phyloP scores from a whole-genome alignment of 2,888 invertebrate genomes.

The Lepidochitona cinerea region DNA sequence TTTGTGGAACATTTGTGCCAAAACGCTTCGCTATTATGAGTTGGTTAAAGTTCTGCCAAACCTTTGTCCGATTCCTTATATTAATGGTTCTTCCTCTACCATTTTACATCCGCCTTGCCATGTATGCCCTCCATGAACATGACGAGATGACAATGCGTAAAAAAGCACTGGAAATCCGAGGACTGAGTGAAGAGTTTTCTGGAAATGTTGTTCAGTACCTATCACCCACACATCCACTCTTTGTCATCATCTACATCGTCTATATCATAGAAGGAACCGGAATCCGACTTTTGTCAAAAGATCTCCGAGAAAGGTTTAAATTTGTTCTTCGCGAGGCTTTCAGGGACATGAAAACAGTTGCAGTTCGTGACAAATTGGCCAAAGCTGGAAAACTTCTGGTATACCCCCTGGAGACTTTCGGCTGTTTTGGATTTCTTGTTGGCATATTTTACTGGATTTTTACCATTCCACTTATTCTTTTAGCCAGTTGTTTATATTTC shows the following conservation, averaged over 20 bases:
- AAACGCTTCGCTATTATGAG: not conserved
- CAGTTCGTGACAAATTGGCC: not conserved
- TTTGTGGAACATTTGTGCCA: not conserved
- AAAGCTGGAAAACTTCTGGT: not conserved
- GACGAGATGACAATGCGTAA: slow-evolving; percentile 3
- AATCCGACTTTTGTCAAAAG: not conserved
- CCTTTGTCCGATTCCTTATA: not conserved
- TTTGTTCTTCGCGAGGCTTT: not conserved
- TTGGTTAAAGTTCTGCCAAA: not conserved
- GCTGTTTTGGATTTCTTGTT: not conserved
- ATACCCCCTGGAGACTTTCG: slow-evolving; percentile 5
- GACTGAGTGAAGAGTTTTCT: not conserved
- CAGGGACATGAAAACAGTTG: not conserved
- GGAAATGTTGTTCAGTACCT: slow-evolving; percentile 4
- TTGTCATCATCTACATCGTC: not conserved
- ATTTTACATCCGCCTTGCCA: slow-evolving; percentile 3
- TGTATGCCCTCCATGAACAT: not conserved
- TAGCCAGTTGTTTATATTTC: not conserved
- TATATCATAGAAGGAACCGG: not conserved
- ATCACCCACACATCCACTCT: not conserved
- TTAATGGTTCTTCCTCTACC: not conserved
- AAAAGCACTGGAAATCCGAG: not conserved
- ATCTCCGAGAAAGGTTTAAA: not conserved
- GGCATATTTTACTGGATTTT: slow-evolving; percentile 6
- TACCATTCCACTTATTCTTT: not conserved